Percentiles rank a stretch among this genome's conserved stretches.
Evolutionary conservation across 1,140 invertebrate species (phyloP).

Genomic region (Apis laboriosa): DNA sequence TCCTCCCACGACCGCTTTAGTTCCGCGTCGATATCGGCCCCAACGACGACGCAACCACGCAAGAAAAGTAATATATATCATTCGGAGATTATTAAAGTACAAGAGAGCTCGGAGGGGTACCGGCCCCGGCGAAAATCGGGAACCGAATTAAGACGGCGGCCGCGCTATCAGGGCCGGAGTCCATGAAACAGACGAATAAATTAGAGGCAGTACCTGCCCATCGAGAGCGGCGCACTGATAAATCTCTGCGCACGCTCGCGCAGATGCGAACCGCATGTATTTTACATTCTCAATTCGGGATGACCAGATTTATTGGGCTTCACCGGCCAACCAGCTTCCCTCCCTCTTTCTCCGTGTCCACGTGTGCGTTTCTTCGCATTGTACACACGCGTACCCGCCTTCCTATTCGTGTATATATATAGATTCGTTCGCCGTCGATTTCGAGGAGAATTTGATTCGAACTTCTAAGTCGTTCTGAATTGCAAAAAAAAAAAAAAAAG

Average conservation of each 20-base stretch:
- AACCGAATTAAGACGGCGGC: slow-evolving; percentile 60
- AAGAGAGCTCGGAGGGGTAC: neutral
- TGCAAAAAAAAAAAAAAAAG: no score
- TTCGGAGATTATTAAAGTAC: slow-evolving; percentile 46
- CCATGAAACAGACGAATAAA: slow-evolving; percentile 68
- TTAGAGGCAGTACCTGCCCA: slow-evolving; percentile 69
- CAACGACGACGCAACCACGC: neutral
- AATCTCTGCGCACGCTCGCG: slow-evolving; percentile 65
- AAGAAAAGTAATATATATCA: slow-evolving; percentile 24
- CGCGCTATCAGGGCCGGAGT: slow-evolving; percentile 54
- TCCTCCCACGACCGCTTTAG: neutral
- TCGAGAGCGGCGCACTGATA: slow-evolving; percentile 71
- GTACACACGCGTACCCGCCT: neutral
- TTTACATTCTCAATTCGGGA: slow-evolving; percentile 77
- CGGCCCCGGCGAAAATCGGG: slow-evolving; percentile 29
- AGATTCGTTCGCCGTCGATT: slow-evolving; percentile 28
- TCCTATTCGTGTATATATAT: slow-evolving; percentile 48
- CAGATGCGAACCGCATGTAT: slow-evolving; percentile 72
- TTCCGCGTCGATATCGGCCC: neutral
- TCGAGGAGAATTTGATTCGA: no score
- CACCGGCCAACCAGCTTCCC: slow-evolving; percentile 57
- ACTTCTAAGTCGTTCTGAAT: no score
- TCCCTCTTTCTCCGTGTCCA: slow-evolving; percentile 1
- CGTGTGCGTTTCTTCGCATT: neutral
- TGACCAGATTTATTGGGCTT: slow-evolving; percentile 71